Conservation (phyloP, 2,888 invertebrate species). For the Stenchaetothrips biformis region DNA sequence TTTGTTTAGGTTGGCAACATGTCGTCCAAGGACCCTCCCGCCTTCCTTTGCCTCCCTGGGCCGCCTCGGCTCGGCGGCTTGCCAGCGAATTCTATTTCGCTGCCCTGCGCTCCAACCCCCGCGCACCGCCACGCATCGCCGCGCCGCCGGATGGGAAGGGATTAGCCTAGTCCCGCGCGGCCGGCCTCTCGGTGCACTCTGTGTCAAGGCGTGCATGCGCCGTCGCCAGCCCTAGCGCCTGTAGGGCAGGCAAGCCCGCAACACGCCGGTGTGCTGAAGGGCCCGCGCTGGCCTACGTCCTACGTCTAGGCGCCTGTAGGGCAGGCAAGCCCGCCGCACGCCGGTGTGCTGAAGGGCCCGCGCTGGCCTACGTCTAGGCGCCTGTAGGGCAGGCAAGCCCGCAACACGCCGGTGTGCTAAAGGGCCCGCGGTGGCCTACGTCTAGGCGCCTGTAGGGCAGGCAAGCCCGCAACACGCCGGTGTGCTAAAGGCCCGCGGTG, state of each 20-base stretch:
- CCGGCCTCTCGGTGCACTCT: background rate
- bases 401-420: too few relatives aligned
- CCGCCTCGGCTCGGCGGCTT: too few relatives aligned
- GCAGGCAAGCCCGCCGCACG: background rate
- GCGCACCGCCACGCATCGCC: background rate
- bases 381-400: too few relatives aligned
- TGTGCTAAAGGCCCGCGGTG: background rate
- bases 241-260: too few relatives aligned
- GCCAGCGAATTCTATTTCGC: too few relatives aligned
- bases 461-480: background rate
- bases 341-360: background rate
- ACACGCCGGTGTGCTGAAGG: too few relatives aligned
- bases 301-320: background rate
- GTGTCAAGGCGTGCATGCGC: background rate
- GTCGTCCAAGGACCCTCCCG: background rate
- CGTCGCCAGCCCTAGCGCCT: too few relatives aligned
- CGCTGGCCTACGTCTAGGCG: background rate
- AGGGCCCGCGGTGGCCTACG: background rate
- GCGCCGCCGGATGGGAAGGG: background rate
- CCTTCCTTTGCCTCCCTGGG: too few relatives aligned
- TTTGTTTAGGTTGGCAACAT: slow-evolving; percentile 6
- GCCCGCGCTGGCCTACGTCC: too few relatives aligned
- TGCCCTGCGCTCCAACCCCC: background rate
- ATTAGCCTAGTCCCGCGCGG: background rate
- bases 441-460: background rate